Base-by-base conservation (phyloP, 1,140 invertebrate genomes). In the Bombus pyrosoma region DNA sequence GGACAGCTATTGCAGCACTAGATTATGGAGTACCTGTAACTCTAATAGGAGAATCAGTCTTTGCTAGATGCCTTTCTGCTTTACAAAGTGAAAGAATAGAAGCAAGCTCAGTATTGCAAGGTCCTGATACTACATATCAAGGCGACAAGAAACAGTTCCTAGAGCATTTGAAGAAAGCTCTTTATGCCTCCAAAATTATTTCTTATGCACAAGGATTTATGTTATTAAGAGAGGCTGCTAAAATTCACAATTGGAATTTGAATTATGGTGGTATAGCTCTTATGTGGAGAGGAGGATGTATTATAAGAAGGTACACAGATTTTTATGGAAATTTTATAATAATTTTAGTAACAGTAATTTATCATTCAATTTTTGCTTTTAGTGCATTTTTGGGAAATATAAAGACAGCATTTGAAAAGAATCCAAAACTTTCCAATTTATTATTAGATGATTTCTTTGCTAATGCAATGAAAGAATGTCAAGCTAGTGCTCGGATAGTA, bases 161-260 rank as follows among this genome's bases (percentile, higher is more conserved):
- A 34, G 97, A 98, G 75, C 95, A 96, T 64, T 93, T 97, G 37
- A 95, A 96, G 9, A 95, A 99, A 95, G 99, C 99, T 8, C 95
- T 99, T 5, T 99, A 99, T 94, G 98, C 99, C 6, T 98, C 99
- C 59, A 99, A 99, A 95, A 99, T 99, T 87, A 98, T 99, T 69
- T 99, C 99, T 0, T 99, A 99, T 93, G 98, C 99, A 2, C 99
- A 99, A 96, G 99, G 99, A 1, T 99, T 99, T 93, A 99, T 99
- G 99, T 95, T 99, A 74, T 96, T 99, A 89, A 96, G 98, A 72
- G 98, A 99, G 95, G 99, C 99, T 41, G 99, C 99, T 2, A 97
- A 97, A 91, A 96, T 97, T 83, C 97, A 99, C 90, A 97, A 97
- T 0, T 99, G 99, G 99, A 97, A 99, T 81, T 95, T 99, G 28